These are phyloP conservation scores for Petroica traversi DNA, from an alignment of 2,113 vertebrate species.

Conservation along the genomic window DNA sequence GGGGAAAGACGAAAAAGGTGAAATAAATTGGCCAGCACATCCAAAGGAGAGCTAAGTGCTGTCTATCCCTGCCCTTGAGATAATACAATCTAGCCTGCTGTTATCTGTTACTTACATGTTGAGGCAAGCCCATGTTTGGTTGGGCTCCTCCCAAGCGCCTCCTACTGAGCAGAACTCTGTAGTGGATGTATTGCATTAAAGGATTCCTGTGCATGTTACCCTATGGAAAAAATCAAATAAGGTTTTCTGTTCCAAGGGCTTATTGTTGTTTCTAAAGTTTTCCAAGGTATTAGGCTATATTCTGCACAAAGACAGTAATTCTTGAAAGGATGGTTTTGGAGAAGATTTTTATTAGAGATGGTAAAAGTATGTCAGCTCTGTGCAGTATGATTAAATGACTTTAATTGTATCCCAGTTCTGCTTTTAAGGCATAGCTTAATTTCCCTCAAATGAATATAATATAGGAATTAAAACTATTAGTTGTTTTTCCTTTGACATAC, in stretches of 20 bases:
- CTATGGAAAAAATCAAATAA: background rate
- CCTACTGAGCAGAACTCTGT: background rate
- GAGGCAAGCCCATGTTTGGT: background rate
- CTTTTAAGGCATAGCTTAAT: background rate
- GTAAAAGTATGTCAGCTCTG: background rate
- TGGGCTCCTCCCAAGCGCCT: background rate
- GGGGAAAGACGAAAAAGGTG: background rate
- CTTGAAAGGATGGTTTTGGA: background rate
- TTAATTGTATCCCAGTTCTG: background rate
- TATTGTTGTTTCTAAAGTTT: background rate
- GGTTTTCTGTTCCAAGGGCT: background rate
- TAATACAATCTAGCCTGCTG: background rate
- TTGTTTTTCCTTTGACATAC: background rate
- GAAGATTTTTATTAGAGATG: background rate
- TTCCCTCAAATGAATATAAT: background rate
- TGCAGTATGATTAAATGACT: background rate
- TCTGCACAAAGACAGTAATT: background rate
- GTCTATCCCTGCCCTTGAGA: background rate
- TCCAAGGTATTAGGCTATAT: background rate
- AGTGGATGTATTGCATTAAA: background rate
- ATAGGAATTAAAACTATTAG: background rate
- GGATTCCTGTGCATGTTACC: background rate
- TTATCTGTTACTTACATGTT: background rate
- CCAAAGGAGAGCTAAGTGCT: background rate
- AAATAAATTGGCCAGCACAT: rapidly evolving